Evolutionary conservation across 2,888 invertebrate species (phyloP).

Genomic region (Synanthedon vespiformis): DNA sequence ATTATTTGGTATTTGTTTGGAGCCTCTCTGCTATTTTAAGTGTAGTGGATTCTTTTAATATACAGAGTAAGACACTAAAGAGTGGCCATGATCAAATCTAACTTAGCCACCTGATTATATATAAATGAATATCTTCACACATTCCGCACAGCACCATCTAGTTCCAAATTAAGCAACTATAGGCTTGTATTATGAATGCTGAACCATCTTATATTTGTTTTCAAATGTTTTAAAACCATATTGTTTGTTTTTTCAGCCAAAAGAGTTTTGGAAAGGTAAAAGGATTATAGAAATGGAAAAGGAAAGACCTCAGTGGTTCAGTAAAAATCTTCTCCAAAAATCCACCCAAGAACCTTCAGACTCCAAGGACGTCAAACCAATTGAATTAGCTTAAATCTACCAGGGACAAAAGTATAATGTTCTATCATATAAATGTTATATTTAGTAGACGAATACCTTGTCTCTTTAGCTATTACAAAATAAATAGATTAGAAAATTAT

Average conservation of each 20-base stretch:
- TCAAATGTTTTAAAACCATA: background rate
- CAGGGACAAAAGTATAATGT: background rate
- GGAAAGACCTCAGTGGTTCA: constrained; percentile 89
- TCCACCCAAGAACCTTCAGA: constrained; percentile 78
- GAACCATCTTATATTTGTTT: too few relatives aligned
- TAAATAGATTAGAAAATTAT: background rate
- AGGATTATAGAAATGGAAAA: constrained; percentile 88
- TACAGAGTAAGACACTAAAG: too few relatives aligned
- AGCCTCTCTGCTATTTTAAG: too few relatives aligned
- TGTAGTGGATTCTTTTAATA: too few relatives aligned
- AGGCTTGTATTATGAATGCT: too few relatives aligned
- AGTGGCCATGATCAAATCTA: too few relatives aligned
- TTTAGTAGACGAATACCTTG: background rate
- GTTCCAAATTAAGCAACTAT: too few relatives aligned
- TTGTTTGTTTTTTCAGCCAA: constrained; percentile 41
- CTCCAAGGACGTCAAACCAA: constrained; percentile 80
- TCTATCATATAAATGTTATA: background rate
- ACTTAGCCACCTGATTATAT: too few relatives aligned
- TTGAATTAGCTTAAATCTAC: constrained; percentile 72
- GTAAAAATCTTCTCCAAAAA: constrained; percentile 84
- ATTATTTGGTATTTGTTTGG: too few relatives aligned
- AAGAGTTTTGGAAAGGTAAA: constrained; percentile 76
- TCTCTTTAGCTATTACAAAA: background rate
- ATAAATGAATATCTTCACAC: too few relatives aligned
- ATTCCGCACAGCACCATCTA: too few relatives aligned